Base-by-base conservation (phyloP, 2,797 vertebrate species). In the Chelmon rostratus region DNA sequence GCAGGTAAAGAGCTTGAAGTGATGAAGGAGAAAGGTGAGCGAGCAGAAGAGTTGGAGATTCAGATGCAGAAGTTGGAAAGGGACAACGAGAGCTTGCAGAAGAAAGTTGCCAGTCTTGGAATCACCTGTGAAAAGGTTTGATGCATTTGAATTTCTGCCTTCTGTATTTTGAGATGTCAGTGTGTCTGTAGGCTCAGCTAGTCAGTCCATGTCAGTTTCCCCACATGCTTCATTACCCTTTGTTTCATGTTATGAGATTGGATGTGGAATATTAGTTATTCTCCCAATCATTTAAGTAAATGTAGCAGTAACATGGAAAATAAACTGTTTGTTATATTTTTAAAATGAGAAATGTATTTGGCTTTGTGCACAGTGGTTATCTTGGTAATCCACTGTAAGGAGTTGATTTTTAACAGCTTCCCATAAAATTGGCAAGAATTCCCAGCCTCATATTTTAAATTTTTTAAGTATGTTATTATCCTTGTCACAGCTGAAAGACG, bases 81-180 rank as follows among this genome's bases (percentile, higher is more conserved):
- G 42, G 98, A 99, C 84, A 99, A 98, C 0, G 98, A 99, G 85
- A 92, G 93, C 42, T 93, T 99, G 73, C 98, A 99, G 93, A 99
- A 99, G 92, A 97, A 96, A 82, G 95, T 98, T 54, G 95, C 97
- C 49, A 97, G 95, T 70, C 95, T 99, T 80, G 96, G 96, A 84
- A 98, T 98, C 85, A 97, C 96, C 37, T 99, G 98, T 90, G 97
- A 99, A 90, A 99, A 98, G 95, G 95, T 97, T 1, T 89, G 95
- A 64, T 67, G 91, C 10, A 19, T 61, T 69, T 28, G 6, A 9
- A 9, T 31, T 25, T 53, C 23, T 52, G 19, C 52, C 28, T 83
- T 73, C 40, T 63, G 7, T 56, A 9, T 31, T 49, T 76, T 49
- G 15, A 73, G 2, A 56, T 52, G 18, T 50, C 15, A 0, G 4